A percentile compares a stretch with the other conserved stretches of the same genome.
Conservation (phyloP, 2,113 vertebrate genomes). For the Chamaetylas fuelleborni region DNA sequence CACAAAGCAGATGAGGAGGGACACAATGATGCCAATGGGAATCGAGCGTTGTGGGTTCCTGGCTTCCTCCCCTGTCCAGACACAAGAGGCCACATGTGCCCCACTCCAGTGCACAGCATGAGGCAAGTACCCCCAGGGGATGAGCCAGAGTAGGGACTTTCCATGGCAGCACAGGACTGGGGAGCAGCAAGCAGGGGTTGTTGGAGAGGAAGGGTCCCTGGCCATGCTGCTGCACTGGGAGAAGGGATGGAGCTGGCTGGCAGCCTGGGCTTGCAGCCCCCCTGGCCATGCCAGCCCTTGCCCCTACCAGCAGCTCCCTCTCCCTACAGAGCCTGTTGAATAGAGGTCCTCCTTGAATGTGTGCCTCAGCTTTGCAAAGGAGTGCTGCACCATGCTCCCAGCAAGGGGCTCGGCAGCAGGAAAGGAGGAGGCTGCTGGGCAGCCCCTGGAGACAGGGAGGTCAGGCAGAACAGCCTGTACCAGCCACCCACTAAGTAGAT, state of each 20-base stretch:
- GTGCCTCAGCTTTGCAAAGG: background rate
- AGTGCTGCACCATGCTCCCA: accelerated
- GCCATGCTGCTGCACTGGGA: accelerated
- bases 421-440: background rate
- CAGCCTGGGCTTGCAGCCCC: background rate
- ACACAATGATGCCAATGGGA: slow-evolving; percentile 90
- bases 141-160: background rate
- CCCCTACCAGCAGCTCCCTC: background rate
- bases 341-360: background rate
- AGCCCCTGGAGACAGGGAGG: background rate
- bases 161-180: background rate
- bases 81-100: background rate
- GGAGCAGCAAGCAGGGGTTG: background rate
- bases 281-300: background rate
- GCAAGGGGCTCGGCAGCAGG: background rate
- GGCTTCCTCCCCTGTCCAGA: slow-evolving; percentile 88
- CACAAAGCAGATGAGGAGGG: slow-evolving; percentile 91
- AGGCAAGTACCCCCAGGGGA: background rate
- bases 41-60: slow-evolving; percentile 92
- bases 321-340: background rate
- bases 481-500: slow-evolving; percentile 27
- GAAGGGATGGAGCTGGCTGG: background rate
- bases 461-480: slow-evolving; percentile 19
- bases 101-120: accelerated
- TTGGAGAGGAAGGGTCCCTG: background rate